phyloP scores from a whole-genome alignment of 1,140 invertebrate species.

The Monochamus saltuarius region DNA sequence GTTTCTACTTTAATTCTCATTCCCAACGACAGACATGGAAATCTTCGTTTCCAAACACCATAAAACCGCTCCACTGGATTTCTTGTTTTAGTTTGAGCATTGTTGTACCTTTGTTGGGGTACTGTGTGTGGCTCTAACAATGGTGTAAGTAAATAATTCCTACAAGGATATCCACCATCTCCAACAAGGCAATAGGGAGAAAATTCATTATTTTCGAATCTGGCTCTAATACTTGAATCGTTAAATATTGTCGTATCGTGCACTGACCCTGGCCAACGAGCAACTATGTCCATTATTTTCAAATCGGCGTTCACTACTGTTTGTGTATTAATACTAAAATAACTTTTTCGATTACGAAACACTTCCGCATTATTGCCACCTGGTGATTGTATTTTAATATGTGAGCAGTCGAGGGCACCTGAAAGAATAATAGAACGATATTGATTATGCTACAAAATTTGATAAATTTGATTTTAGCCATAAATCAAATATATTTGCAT shows the following conservation, averaged over 20 bases:
- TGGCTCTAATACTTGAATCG: neutral
- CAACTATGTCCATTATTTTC: no score
- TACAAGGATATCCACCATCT: neutral
- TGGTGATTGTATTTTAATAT: no score
- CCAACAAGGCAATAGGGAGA: neutral
- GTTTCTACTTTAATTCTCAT: neutral
- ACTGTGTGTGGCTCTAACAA: neutral
- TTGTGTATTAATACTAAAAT: slow-evolving; percentile 48
- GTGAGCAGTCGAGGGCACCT: no score
- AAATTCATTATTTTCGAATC: neutral
- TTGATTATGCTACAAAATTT: no score
- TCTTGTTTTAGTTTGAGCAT: neutral
- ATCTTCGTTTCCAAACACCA: neutral
- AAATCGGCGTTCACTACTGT: slow-evolving; percentile 35
- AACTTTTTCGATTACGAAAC: slow-evolving; percentile 46
- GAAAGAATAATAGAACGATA: no score
- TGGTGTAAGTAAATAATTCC: neutral
- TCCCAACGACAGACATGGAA: neutral
- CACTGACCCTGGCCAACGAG: no score
- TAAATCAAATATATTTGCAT: no score
- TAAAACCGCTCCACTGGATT: neutral
- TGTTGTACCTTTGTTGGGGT: neutral
- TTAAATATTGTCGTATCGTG: no score
- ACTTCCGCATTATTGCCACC: slow-evolving; percentile 40
- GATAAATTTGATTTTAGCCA: no score